These are phyloP conservation scores for Ceyx melanurus DNA, from an alignment of 2,113 vertebrate species.

Conservation along the genomic window DNA sequence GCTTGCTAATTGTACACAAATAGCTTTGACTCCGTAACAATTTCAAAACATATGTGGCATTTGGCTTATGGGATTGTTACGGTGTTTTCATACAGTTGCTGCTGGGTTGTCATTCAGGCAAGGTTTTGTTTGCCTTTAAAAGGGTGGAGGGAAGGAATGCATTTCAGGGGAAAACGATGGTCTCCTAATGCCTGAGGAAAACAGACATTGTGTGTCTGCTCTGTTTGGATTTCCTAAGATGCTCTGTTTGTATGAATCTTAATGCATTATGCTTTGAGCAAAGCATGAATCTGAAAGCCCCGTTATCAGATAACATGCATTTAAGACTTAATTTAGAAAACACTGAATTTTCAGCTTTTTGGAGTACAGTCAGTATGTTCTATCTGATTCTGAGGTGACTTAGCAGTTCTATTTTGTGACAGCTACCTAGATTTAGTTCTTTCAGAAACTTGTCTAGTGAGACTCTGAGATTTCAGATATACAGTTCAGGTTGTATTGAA, in stretches of 20 bases:
- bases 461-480: not conserved
- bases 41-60: not conserved
- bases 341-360: not conserved
- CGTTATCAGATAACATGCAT: too few species aligned
- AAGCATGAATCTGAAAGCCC: not conserved
- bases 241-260: not conserved
- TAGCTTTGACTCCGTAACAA: not conserved
- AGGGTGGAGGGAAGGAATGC: not conserved
- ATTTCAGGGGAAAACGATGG: not conserved
- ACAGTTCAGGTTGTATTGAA: not conserved
- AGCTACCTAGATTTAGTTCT: not conserved
- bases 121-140: not conserved
- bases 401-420: not conserved
- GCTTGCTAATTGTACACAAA: not conserved
- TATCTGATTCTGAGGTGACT: not conserved
- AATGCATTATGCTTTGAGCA: not conserved
- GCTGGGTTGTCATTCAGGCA: not conserved
- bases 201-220: not conserved
- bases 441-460: not conserved
- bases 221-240: not conserved
- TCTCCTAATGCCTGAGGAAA: not conserved
- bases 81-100: not conserved
- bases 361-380: not conserved
- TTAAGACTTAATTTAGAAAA: not conserved
- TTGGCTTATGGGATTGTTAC: not conserved